phyloP scores from a whole-genome alignment of 2,888 invertebrate species.

The Pachymerium ferrugineum region DNA sequence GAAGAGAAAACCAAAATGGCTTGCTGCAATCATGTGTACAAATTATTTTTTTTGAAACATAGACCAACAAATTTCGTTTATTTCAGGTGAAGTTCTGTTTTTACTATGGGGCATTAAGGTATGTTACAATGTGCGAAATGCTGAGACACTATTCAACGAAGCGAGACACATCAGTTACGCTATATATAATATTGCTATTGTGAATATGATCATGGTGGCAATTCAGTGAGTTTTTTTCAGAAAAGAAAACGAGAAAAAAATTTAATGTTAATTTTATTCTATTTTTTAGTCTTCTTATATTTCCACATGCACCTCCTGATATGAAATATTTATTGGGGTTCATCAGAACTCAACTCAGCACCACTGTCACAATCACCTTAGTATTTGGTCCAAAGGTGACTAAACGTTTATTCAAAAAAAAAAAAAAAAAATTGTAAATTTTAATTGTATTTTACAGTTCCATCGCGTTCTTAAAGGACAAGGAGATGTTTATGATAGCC shows the following conservation, averaged over 20 bases:
- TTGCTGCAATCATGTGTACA: slow-evolving; percentile 10
- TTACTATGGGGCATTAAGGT: slow-evolving; percentile 51
- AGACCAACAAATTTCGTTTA: not conserved
- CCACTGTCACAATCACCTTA: slow-evolving; percentile 75
- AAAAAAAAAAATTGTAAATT: not conserved
- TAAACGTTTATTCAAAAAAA: slow-evolving; percentile 6
- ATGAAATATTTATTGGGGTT: slow-evolving; percentile 88
- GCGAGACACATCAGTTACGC: slow-evolving; percentile 88
- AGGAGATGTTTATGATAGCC: slow-evolving; percentile 84
- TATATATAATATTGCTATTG: slow-evolving; percentile 88
- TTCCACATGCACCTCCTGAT: slow-evolving; percentile 82
- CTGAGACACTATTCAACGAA: slow-evolving; percentile 88
- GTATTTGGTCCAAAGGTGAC: slow-evolving; percentile 79
- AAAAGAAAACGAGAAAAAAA: not conserved
- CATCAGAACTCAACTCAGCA: slow-evolving; percentile 83
- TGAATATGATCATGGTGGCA: slow-evolving; percentile 85
- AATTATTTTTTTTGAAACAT: slow-evolving; percentile 1
- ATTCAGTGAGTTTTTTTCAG: slow-evolving; percentile 85
- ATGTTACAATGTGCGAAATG: slow-evolving; percentile 57
- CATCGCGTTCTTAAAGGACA: slow-evolving; percentile 74
- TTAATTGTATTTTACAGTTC: slow-evolving; percentile 54
- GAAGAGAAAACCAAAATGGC: too few species aligned
- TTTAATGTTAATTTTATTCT: not conserved
- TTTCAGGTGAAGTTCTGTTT: slow-evolving; percentile 47
- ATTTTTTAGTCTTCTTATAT: slow-evolving; percentile 65